Base-by-base conservation (phyloP, 2,113 vertebrate species). In the Trochalopteron elliotii region DNA sequence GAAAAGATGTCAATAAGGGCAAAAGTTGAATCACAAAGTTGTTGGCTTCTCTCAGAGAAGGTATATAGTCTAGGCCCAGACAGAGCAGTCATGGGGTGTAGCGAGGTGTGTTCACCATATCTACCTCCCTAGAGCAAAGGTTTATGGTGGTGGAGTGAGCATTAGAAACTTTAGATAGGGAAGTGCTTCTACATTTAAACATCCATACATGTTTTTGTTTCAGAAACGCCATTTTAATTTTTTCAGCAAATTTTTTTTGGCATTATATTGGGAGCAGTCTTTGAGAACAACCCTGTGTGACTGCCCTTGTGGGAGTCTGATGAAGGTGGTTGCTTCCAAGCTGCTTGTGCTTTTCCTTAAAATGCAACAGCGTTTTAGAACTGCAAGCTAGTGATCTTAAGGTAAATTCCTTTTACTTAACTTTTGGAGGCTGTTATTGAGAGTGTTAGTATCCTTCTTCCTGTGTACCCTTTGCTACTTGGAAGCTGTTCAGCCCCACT, bases 271-370 rank as follows among this genome's bases (percentile, higher is more conserved):
- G 61, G 59, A 53, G 31, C 16, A 55, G 35, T 42, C 65, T 64
- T 77, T 70, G 33, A 71, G 33, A 56, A 47, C 55, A 33, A 45
- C 15, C 2, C 9, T 0, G 0, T 52, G 33, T 24, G 10, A 39
- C 28, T 59, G 19, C 7, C 8, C 11, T 28, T 45, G 4, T 67
- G 35, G 12, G 21, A 2, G 1, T 57, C 71, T 61, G 12, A 8
- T 72, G 33, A 91, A 69, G 23, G 8, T 33, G 16, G 22, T 63
- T 81, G 18, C 33, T 80, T 86, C 59, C 27, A n/a, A 15, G n/a
- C 10, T 74, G 11, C 15, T 57, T 67, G 10, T 72, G 8, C 30
- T 50, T 65, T 7, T 61, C 11, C 20, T 69, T 92, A 40, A 87
- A 96, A 45, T 78, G n/a, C 12, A 21, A 4, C 12, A 12, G 17